Percentiles rank a stretch among this genome's conserved stretches.
Conservation (phyloP, 2,888 invertebrate species). For the Hoplodrina ambigua region DNA sequence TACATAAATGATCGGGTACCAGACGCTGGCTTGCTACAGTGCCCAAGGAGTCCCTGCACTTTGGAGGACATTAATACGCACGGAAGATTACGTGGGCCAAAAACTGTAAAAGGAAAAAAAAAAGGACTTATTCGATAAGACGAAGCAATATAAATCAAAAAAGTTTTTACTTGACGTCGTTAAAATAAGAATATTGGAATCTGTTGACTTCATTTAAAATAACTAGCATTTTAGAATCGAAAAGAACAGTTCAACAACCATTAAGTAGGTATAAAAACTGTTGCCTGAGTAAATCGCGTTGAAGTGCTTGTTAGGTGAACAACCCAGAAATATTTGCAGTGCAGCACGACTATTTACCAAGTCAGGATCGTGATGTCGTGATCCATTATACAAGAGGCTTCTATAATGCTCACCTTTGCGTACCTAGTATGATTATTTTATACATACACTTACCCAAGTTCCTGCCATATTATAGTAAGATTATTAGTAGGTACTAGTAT, state of each 20-base stretch:
- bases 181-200: slow-evolving; percentile 4
- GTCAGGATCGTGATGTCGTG: slow-evolving; percentile 76
- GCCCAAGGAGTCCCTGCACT: too few relatives aligned
- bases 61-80: too few relatives aligned
- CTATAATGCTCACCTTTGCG: slow-evolving; percentile 35
- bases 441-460: slow-evolving; percentile 7
- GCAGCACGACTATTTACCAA: slow-evolving; percentile 62
- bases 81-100: too few relatives aligned
- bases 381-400: slow-evolving; percentile 65
- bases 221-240: not conserved
- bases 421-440: slow-evolving; percentile 8
- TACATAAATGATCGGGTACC: too few relatives aligned
- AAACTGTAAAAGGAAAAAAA: too few relatives aligned
- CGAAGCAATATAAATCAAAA: slow-evolving; percentile 1
- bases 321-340: slow-evolving; percentile 64
- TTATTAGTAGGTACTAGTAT: too few relatives aligned
- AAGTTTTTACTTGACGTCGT: slow-evolving; percentile 7
- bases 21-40: too few relatives aligned
- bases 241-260: slow-evolving; percentile 8
- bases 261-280: slow-evolving; percentile 10
- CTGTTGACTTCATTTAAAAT: not conserved
- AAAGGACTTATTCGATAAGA: too few relatives aligned
- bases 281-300: slow-evolving; percentile 44
- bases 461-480: not conserved
- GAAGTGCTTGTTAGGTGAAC: slow-evolving; percentile 68